These are phyloP conservation scores for Galendromus occidentalis DNA, from an alignment of 1,140 invertebrate species.

Conservation along the genomic window DNA sequence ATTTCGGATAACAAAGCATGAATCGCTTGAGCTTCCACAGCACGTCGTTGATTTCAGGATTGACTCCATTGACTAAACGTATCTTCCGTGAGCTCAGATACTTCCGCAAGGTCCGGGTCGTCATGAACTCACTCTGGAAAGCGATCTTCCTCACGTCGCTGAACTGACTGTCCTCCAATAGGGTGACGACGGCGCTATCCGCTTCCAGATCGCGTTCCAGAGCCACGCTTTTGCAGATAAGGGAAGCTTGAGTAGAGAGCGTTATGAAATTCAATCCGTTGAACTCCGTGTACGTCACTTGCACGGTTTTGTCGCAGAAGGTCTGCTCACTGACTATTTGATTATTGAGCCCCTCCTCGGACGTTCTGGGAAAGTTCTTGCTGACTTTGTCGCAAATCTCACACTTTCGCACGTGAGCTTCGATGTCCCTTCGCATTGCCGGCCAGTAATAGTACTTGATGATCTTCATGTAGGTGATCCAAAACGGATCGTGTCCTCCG, in stretches of 20 bases:
- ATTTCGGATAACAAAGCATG: background rate
- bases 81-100: background rate
- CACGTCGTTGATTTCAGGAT: slow-evolving; percentile 6
- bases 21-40: slow-evolving; percentile 9
- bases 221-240: slow-evolving; percentile 2
- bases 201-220: slow-evolving; percentile 1
- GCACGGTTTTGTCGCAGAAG: background rate
- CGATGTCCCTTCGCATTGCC: slow-evolving; percentile 5
- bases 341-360: background rate
- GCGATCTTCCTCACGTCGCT: background rate
- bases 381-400: background rate
- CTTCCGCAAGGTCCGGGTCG: background rate
- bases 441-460: slow-evolving; percentile 11
- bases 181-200: background rate
- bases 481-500: slow-evolving; percentile 4
- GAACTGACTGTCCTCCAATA: background rate
- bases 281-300: slow-evolving; percentile 8
- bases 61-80: background rate
- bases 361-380: background rate
- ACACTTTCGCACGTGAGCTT: background rate
- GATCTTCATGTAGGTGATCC: slow-evolving; percentile 7
- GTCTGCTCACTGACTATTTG: slow-evolving; percentile 6
- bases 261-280: slow-evolving; percentile 2
- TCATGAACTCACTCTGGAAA: slow-evolving; percentile 4
- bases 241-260: background rate